Evolutionary conservation across 2,888 invertebrate species (phyloP).

Genomic region (Pandemis cinnamomeana): DNA sequence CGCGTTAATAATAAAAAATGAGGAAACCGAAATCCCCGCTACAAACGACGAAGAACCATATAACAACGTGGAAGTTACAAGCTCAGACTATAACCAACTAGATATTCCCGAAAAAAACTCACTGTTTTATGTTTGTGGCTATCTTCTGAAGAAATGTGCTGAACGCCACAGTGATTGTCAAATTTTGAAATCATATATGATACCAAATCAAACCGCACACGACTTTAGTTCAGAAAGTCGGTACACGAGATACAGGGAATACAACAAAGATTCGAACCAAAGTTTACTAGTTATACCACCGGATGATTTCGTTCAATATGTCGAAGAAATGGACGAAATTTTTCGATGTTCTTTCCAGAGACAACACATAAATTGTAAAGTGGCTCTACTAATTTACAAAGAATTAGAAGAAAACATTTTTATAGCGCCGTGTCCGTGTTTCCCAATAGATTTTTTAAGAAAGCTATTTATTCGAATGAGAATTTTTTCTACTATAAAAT

Average conservation of each 20-base stretch:
- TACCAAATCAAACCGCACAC: not conserved
- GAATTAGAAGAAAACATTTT: not conserved
- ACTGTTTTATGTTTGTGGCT: slow-evolving; percentile 36
- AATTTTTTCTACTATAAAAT: too few species aligned
- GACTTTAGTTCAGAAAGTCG: not conserved
- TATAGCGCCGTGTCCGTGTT: too few species aligned
- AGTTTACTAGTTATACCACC: slow-evolving; percentile 8
- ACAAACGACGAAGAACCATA: slow-evolving; percentile 20
- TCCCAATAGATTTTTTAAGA: too few species aligned
- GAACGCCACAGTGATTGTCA: slow-evolving; percentile 8
- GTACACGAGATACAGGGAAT: not conserved
- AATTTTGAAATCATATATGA: not conserved
- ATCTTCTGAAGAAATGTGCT: slow-evolving; percentile 26
- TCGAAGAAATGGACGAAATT: slow-evolving; percentile 33
- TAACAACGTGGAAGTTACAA: slow-evolving; percentile 15
- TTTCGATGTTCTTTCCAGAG: slow-evolving; percentile 25
- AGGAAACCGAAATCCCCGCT: slow-evolving; percentile 10
- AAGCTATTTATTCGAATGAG: too few species aligned
- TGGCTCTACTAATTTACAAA: not conserved
- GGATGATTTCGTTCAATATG: slow-evolving; percentile 18
- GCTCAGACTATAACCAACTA: slow-evolving; percentile 31
- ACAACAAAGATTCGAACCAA: not conserved
- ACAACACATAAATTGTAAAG: slow-evolving; percentile 20
- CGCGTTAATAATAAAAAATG: slow-evolving; percentile 21
- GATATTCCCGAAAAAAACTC: slow-evolving; percentile 38